Evolutionary conservation across 2,113 vertebrate species (phyloP), one percentile per base, ranked within the genome.

Genomic region (Cisticola juncidis): DNA sequence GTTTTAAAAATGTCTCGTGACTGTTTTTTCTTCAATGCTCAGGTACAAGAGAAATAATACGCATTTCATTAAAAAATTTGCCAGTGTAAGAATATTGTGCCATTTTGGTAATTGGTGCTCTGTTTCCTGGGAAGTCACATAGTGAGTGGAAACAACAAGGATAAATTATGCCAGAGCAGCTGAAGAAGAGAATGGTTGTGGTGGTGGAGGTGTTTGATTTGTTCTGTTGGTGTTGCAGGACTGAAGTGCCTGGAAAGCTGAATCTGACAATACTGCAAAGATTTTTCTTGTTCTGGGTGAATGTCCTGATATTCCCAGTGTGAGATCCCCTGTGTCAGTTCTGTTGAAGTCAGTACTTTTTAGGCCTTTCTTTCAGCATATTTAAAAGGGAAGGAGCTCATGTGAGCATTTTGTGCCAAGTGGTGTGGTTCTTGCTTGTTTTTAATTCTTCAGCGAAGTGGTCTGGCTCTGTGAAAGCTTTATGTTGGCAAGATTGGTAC

Each of bases 161-260:
- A 69, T 87, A 94, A 97, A 96, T 97, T 93, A 86, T 92, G 45
- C 73, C 88, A 93, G 25, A 95, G 91, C 92, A 93, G 95, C 92
- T 96, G 93, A 95, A 96, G 82, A 64, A 91, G 87, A 72, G 85
- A 84, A 36, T 76, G 81, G 65, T 95, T 57, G n/a, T 88, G 73
- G 80, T 92, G 26, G 29, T 72, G 60, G 50, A 69, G 70, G 70
- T 74, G 71, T 51, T 48, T 79, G 79, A 61, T 92, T 91, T 92
- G 81, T 80, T 88, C 57, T 1, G 0, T 70, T 57, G 44, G 51
- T 94, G 64, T 70, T 97, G 86, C 78, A 61, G 51, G 84, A 95
- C 81, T 53, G 70, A 84, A 42, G 87, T 50, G 33, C 28, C 72
- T 88, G 64, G 64, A 86, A 86, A 50, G 58, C 64, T 65, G 89